Evolutionary conservation across 2,888 invertebrate species (phyloP), one percentile per base, ranked within the genome.

Genomic region (Diachrysia chrysitis): DNA sequence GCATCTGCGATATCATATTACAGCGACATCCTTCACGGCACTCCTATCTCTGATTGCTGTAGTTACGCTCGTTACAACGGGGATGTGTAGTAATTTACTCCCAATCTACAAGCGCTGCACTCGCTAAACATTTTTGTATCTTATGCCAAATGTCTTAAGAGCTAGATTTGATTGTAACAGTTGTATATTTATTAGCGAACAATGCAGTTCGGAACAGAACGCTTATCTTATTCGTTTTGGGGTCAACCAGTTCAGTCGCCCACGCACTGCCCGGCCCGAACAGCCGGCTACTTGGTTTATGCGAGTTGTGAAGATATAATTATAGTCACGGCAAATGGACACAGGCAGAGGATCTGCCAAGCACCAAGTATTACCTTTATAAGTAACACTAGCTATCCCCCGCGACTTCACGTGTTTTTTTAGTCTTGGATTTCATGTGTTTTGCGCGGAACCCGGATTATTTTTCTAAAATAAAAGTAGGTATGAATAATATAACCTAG

Each of bases 171-270:
- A 58, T 14, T 64, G 65, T 12, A 51, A 46, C 37, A 55, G 46
- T 19, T 53, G 48, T 16, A 56, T 51, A 63, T 68, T 61, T 62
- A 66, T 63, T 51, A 23, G 60, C 58, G 63, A 71, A 63, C 63
- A 69, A 65, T 69, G 64, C 66, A 69, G 78, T 76, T 73, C 69
- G 84, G 85, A 85, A 85, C 79, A 80, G 70, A 63, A 58, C 81
- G 72, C 71, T 89, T 88, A 86, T 89, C 87, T 87, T 78, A 83
- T 87, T 85, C 59, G 79, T 83, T 85, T 86, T 87, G 83, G 83
- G 88, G 88, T 85, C 86, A 85, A 75, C 78, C 78, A 68, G 81
- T 83, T 78, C 81, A 84, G 71, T 37, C 69, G 48, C 69, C 75
- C 73, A 68, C 73, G 61, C 76, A 58, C 17, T 25, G 25, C 14